These are phyloP conservation scores for Lypha dubia DNA, from an alignment of 2,888 invertebrate genomes.

Conservation along the genomic window DNA sequence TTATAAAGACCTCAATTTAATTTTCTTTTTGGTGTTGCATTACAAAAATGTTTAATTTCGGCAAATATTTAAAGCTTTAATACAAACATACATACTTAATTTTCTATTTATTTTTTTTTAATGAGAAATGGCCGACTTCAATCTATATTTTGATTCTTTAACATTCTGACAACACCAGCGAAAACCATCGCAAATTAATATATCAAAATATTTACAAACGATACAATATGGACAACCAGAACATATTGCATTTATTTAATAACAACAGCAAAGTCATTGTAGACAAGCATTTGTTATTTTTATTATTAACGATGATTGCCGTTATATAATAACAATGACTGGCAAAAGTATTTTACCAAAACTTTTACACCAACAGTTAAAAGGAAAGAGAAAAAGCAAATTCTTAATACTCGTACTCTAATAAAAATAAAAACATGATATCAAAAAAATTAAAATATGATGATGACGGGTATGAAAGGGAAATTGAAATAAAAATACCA, in stretches of 20 bases:
- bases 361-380: background rate
- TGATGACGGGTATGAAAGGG: slow-evolving; percentile 3
- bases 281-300: slow-evolving; percentile 50
- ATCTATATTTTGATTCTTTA: background rate
- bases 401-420: slow-evolving; percentile 14
- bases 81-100: too few relatives aligned
- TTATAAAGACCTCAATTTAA: too few relatives aligned
- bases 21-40: too few relatives aligned
- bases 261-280: slow-evolving; percentile 43
- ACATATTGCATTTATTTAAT: slow-evolving; percentile 1
- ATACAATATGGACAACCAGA: slow-evolving; percentile 34
- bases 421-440: slow-evolving; percentile 33
- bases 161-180: slow-evolving; percentile 2
- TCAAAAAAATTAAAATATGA: slow-evolving; percentile 1
- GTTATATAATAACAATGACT: slow-evolving; percentile 53
- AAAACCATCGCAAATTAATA: slow-evolving; percentile 46
- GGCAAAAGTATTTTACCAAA: slow-evolving; percentile 37
- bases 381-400: slow-evolving; percentile 6
- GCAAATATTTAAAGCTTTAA: too few relatives aligned
- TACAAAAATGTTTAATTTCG: too few relatives aligned
- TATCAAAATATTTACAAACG: slow-evolving; percentile 60
- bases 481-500: slow-evolving; percentile 25
- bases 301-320: slow-evolving; percentile 49
- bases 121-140: background rate
- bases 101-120: too few relatives aligned